phyloP scores from a whole-genome alignment of 2,113 vertebrate species.

The Rhinichthys klamathensis region DNA sequence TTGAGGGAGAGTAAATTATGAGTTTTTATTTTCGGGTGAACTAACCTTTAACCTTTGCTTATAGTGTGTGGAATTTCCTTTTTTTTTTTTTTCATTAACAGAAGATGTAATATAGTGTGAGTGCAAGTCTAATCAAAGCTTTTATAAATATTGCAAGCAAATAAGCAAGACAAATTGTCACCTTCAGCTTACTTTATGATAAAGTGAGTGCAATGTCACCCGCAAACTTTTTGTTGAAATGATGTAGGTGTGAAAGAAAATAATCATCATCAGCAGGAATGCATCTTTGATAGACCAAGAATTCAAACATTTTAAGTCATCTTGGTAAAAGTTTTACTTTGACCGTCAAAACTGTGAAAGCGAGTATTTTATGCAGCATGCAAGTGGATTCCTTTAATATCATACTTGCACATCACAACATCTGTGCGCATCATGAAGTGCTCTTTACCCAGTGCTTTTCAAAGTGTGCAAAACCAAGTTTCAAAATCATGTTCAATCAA shows the following conservation, averaged over 20 bases:
- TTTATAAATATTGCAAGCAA: neutral
- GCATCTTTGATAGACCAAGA: neutral
- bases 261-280: neutral
- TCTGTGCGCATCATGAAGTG: conserved; percentile 19
- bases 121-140: neutral
- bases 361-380: conserved; percentile 6
- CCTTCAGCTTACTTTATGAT: neutral
- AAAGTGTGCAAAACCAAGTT: conserved; percentile 34
- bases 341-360: neutral
- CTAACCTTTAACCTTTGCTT: neutral
- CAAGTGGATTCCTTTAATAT: conserved; percentile 51
- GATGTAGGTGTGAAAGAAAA: neutral
- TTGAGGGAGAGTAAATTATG: too few species aligned
- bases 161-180: too few species aligned
- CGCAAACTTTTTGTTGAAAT: neutral
- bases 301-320: conserved; percentile 1
- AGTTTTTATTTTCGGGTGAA: too few species aligned
- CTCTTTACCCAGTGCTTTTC: conserved; percentile 16
- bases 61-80: neutral
- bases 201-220: neutral
- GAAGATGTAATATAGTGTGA: neutral
- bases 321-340: conserved; percentile 8
- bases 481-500: neutral
- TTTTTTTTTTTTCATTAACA: neutral
- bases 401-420: conserved; percentile 42